Evolutionary conservation across 2,888 invertebrate species (phyloP), one percentile per base, ranked within the genome.

Genomic region (Drosophila hamatofila): DNA sequence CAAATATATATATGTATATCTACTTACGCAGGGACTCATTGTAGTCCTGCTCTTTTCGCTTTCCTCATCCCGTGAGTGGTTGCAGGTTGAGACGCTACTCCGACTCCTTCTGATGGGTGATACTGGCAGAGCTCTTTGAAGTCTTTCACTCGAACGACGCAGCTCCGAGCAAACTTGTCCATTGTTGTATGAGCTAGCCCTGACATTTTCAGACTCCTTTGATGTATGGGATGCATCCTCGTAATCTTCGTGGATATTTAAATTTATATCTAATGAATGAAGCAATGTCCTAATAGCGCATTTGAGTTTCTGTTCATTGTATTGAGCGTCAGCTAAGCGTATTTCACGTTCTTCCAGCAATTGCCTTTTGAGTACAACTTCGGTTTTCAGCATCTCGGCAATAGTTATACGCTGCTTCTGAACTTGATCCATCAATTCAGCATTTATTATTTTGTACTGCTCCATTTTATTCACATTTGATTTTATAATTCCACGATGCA

Each of bases 401-500:
- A 77, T 70, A 0, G 52, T 21, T 33, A 49, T 41, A 8, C 76
- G 57, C 30, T 78, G 76, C 16, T 23, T 60, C 14, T 77, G 76
- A n/a, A 77, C 70, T 35, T 78, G 74, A 18, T 54, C 27, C 37
- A 68, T 68, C 23, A 68, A 16, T 46, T 68, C 44, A 11, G 67
- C 67, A 23, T 68, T 68, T 39, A 68, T 39, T 27, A 58, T 16
- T 48, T 66, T 67, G 6, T 68, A 67, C 0, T 72, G 35, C 3
- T 78, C 85, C 84, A 89, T 88, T 39, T 23, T 64, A 1, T 12
- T 4, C 39, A 30, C 33, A n/a, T 21, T 8, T 21, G 46, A 14
- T 37, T 37, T 33, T 23, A 23, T 0, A 16, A 16, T 14, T 9
- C 18, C 5, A 12, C 18, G 11, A 18, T 27, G 0, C 23, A n/a